phyloP scores from a whole-genome alignment of 2,797 vertebrate genomes.

The Gobionotothen gibberifrons region DNA sequence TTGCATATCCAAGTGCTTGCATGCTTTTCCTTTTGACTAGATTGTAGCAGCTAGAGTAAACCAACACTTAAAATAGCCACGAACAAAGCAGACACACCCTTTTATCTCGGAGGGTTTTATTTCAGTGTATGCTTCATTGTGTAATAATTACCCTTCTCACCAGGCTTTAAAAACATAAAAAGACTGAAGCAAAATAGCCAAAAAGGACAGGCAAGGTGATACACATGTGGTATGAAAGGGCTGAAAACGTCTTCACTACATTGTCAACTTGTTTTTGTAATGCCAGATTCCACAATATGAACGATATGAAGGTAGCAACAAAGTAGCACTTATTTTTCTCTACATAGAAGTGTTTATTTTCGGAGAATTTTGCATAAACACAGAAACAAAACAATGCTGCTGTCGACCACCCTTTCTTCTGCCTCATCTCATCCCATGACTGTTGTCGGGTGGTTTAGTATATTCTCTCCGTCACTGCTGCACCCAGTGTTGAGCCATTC shows the following conservation, averaged over 20 bases:
- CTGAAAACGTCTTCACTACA: not conserved
- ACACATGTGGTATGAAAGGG: conserved; percentile 7
- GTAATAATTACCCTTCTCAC: not conserved
- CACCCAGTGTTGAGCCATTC: not conserved
- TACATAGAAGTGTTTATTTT: not conserved
- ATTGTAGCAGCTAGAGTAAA: conserved; percentile 1
- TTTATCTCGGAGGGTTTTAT: not conserved
- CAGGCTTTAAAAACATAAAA: not conserved
- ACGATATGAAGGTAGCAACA: conserved; percentile 11
- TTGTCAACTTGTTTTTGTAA: conserved; percentile 8
- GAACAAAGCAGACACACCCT: conserved; percentile 6
- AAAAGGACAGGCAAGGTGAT: not conserved
- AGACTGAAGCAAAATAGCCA: not conserved
- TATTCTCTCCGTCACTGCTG: not conserved
- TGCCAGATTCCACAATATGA: conserved; percentile 7
- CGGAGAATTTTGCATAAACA: conserved; percentile 14
- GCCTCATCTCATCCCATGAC: conserved; percentile 4
- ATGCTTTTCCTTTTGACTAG: conserved; percentile 5
- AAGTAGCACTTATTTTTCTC: conserved; percentile 10
- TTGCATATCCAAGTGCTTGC: conserved; percentile 7
- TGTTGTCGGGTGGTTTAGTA: not conserved
- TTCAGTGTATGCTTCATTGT: not conserved
- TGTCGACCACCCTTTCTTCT: not conserved
- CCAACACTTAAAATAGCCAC: conserved; percentile 6
- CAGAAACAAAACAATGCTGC: not conserved